These are phyloP conservation scores for Lophochroa leadbeateri DNA, from an alignment of 2,113 vertebrate genomes.

Conservation along the genomic window DNA sequence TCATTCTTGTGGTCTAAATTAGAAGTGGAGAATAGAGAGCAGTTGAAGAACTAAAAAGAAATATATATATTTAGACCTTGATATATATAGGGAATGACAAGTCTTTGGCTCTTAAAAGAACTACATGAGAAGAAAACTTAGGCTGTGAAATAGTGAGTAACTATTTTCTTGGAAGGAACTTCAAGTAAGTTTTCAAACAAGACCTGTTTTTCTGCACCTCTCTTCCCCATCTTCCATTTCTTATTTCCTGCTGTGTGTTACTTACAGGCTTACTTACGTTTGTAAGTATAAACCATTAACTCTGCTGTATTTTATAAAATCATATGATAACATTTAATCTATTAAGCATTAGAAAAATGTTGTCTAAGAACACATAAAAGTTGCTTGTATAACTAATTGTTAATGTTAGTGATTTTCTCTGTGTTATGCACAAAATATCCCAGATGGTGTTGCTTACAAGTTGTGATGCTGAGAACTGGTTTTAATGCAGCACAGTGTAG, in stretches of 20 bases:
- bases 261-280: background rate
- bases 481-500: background rate
- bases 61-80: background rate
- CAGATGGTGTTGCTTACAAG: background rate
- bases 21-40: background rate
- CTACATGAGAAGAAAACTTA: background rate
- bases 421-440: background rate
- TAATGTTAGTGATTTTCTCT: background rate
- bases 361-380: background rate
- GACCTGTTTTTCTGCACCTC: background rate
- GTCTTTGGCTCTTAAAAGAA: background rate
- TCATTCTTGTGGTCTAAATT: background rate
- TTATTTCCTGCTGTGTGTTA: background rate
- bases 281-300: background rate
- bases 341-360: background rate
- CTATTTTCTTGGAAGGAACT: background rate
- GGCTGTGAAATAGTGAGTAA: background rate
- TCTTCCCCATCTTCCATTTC: background rate
- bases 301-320: background rate
- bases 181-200: background rate
- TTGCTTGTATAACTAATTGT: background rate
- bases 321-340: background rate
- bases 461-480: background rate
- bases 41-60: background rate
- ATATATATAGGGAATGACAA: background rate